Base-by-base conservation (phyloP, 1,140 invertebrate genomes). In the Wasmannia auropunctata region DNA sequence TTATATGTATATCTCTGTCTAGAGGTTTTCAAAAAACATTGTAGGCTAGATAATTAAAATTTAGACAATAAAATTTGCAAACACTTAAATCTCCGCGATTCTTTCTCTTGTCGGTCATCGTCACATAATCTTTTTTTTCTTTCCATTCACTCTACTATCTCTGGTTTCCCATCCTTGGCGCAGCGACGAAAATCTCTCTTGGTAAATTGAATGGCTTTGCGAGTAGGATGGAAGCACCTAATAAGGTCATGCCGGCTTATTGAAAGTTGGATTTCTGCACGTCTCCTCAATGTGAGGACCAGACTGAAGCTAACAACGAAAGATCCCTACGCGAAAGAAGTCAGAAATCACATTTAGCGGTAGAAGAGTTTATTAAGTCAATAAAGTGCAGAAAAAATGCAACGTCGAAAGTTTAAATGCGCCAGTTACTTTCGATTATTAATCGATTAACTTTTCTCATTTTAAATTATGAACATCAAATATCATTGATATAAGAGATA, bases 151-250 rank as follows among this genome's bases (percentile, higher is more conserved):
- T 75, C 51, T 49, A 56, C 25, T 65, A 62, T 77, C 76, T 67
- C 34, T 46, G 28, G 40, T 85, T 75, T 86, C 76, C 31, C 63
- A 60, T 58, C 69, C 51, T 51, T 5, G 83, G 40, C 31, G 77
- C 25, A 72, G 37, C 46, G 25, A 25, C 28, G 83, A 86, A 87
- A 87, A 87, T 87, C 70, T 88, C 80, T 87, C 79, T 46, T 49
- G 79, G 72, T 70, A 89, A 89, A 89, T 88, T 89, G 74, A 88
- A 88, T 86, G 65, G 88, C 83, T 89, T 88, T 89, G 67, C 86
- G 51, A 80, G 88, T 43, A 86, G 74, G 69, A 88, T 75, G 69
- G 62, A 88, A 89, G 81, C 37, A 86, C 40, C 88, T 89, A 89
- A 89, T 89, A 89, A 89, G 88, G 74, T 88, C 88, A 86, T 87